These are phyloP conservation scores for Sinocyclocheilus anophthalmus DNA, from an alignment of 2,113 vertebrate genomes.

Conservation along the genomic window DNA sequence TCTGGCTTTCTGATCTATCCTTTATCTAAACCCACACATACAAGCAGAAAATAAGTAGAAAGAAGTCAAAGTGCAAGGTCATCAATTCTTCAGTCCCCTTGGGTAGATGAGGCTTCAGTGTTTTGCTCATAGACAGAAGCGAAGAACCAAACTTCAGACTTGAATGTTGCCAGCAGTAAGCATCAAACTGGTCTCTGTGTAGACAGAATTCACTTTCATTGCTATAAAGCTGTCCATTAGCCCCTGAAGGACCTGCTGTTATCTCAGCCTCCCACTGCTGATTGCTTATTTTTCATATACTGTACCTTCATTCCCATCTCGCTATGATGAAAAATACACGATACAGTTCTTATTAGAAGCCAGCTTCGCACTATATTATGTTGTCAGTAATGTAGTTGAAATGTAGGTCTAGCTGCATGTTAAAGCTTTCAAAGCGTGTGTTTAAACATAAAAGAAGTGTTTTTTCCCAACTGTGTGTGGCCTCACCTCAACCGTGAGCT, in stretches of 20 bases:
- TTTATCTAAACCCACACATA: background rate
- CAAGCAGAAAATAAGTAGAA: background rate
- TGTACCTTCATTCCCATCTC: background rate
- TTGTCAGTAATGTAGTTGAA: background rate
- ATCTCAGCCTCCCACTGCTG: background rate
- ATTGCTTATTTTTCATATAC: background rate
- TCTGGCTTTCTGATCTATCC: background rate
- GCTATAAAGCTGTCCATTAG: background rate
- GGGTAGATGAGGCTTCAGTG: background rate
- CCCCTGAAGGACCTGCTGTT: background rate
- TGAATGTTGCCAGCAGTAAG: background rate
- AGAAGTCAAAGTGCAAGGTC: background rate
- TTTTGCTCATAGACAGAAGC: background rate
- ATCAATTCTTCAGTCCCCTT: background rate
- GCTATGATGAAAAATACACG: background rate
- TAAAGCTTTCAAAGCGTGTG: slow-evolving; percentile 24
- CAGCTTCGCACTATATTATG: background rate
- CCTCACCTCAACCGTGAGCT: slow-evolving; percentile 41
- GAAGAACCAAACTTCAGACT: background rate
- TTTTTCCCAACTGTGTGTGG: background rate
- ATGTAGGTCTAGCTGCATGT: slow-evolving; percentile 1
- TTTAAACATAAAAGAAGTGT: background rate
- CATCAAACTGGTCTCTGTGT: background rate
- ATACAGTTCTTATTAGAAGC: background rate
- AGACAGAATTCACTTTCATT: background rate